These are phyloP conservation scores for Ectemnius lituratus DNA, from an alignment of 2,888 invertebrate species.

Conservation along the genomic window DNA sequence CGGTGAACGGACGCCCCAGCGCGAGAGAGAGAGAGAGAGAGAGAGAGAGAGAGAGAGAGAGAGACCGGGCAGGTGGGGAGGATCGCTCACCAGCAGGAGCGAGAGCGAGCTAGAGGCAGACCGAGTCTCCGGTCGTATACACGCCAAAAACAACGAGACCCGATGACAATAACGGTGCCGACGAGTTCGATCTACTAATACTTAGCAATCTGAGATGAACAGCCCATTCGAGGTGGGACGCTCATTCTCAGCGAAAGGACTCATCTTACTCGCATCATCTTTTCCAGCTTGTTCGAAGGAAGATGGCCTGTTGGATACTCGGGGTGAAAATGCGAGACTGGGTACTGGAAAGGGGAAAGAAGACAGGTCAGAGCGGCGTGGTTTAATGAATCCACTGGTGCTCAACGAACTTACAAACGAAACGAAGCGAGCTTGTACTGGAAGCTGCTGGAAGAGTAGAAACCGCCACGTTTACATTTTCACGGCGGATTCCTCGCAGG, in stretches of 20 bases:
- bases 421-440: slow-evolving; percentile 42
- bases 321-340: slow-evolving; percentile 29
- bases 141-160: not conserved
- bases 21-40: slow-evolving; percentile 4
- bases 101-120: not conserved
- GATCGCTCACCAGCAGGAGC: not conserved
- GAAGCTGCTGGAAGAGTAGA: slow-evolving; percentile 57
- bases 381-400: slow-evolving; percentile 63
- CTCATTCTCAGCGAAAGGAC: no score
- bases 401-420: slow-evolving; percentile 49
- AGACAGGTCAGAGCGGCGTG: slow-evolving; percentile 64
- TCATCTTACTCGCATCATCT: no score
- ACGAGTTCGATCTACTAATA: no score
- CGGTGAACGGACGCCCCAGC: not conserved
- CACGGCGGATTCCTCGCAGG: slow-evolving; percentile 42
- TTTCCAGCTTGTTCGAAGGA: no score
- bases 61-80: slow-evolving; percentile 5
- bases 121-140: not conserved
- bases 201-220: not conserved
- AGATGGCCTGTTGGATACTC: no score
- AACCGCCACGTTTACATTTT: slow-evolving; percentile 37
- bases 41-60: slow-evolving; percentile 2
- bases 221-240: not conserved
- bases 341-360: slow-evolving; percentile 70
- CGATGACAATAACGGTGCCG: slow-evolving; percentile 4